phyloP scores from a whole-genome alignment of 2,888 invertebrate genomes.

The Cactoblastis cactorum region DNA sequence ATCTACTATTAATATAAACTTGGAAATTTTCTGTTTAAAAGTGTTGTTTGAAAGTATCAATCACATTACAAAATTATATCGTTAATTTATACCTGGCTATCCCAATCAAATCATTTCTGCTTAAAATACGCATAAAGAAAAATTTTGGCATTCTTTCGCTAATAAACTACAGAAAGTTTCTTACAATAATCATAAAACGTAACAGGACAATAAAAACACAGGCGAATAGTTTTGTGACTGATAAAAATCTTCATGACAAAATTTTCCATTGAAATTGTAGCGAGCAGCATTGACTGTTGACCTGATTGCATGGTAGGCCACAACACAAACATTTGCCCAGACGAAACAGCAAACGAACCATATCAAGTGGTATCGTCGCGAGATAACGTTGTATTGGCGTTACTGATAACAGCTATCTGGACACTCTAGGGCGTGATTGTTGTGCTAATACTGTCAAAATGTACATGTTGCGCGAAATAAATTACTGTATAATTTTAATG shows the following conservation, averaged over 20 bases:
- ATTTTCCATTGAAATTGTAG: conserved; percentile 32
- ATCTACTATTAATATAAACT: too few relatives aligned
- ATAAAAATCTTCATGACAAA: conserved; percentile 10
- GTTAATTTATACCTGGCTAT: too few relatives aligned
- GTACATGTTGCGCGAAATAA: too few relatives aligned
- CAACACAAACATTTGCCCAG: conserved; percentile 63
- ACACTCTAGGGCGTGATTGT: conserved; percentile 4
- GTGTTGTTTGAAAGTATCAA: too few relatives aligned
- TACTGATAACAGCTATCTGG: conserved; percentile 31
- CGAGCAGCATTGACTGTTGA: conserved; percentile 35
- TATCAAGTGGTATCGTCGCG: conserved; percentile 51
- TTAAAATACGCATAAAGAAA: too few relatives aligned
- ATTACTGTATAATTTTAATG: too few relatives aligned
- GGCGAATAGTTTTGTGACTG: not conserved
- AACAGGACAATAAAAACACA: not conserved
- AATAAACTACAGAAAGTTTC: too few relatives aligned
- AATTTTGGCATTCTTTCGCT: too few relatives aligned
- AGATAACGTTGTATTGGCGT: conserved; percentile 43
- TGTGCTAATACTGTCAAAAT: not conserved
- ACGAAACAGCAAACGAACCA: conserved; percentile 58
- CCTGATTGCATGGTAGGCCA: conserved; percentile 47
- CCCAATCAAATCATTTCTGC: too few relatives aligned
- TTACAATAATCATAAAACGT: too few relatives aligned
- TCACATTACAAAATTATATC: too few relatives aligned
- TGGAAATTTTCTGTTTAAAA: too few relatives aligned